Evolutionary conservation across 1,140 invertebrate species (phyloP), one percentile per base, ranked within the genome.

Genomic region (Drosophila baimaii): DNA sequence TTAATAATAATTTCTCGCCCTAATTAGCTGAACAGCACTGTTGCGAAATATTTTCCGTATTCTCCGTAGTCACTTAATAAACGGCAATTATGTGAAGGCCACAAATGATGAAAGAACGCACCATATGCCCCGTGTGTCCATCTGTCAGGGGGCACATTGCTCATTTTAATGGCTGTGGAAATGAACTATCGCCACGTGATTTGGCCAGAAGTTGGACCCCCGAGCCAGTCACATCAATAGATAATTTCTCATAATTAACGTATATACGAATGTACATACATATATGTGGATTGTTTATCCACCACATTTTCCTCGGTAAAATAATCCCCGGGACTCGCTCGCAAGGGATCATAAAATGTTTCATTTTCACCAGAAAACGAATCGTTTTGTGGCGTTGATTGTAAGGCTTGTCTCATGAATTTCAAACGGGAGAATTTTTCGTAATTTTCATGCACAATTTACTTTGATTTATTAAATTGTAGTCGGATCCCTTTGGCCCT

Each of bases 201-300:
- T 84, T 77, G 37, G 52, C 51, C 72, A 31, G 59, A 39, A 72
- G 44, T 41, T 47, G 37, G 41, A 31, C 49, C 56, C 33, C 41
- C 35, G 71, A 39, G 63, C 39, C 71, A 58, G 68, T 70, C 76
- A 80, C 77, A 83, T 83, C 81, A 83, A 85, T 83, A 80, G 69
- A 79, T 83, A 84, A 76, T 83, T 80, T 80, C 72, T 83, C 81
- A 84, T 80, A 83, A 83, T 84, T 83, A 83, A 72, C 75, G 47
- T 68, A 58, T 27, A 29, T 33, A 63, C 31, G 21, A 31, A 51
- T 59, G 62, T 37, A n/a, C n/a, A n/a, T n/a, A n/a, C n/a, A n/a
- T n/a, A 21, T 29, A 44, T 41, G 19, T 21, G 41, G 43, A 23
- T 59, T 25, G 37, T 25, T 59, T 63, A 44, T 57, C 29, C 37